Conservation (phyloP, 1,140 invertebrate genomes). For the Zaprionus nigranus region DNA sequence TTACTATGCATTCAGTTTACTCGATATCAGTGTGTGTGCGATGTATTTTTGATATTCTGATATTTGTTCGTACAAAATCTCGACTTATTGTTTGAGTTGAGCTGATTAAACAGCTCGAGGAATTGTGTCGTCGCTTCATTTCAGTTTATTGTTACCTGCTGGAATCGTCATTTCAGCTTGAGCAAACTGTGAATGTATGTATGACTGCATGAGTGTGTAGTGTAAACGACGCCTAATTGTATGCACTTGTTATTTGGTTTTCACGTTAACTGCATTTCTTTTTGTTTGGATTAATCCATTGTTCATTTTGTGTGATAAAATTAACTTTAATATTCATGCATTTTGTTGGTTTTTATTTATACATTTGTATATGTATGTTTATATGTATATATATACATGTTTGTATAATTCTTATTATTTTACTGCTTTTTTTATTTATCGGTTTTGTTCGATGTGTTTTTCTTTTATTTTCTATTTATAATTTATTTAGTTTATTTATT, state of each 20-base stretch:
- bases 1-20: slow-evolving; percentile 50
- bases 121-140: slow-evolving; percentile 7
- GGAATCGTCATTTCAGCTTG: slow-evolving; percentile 9
- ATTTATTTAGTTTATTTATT: slow-evolving; percentile 42
- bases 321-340: slow-evolving; percentile 34
- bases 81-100: slow-evolving; percentile 2
- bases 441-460: slow-evolving; percentile 15
- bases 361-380: slow-evolving; percentile 39
- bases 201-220: slow-evolving; percentile 4
- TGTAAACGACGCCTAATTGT: slow-evolving; percentile 15
- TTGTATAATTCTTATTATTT: slow-evolving; percentile 20
- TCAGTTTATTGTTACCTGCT: background rate
- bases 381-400: slow-evolving; percentile 31
- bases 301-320: slow-evolving; percentile 47
- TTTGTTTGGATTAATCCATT: slow-evolving; percentile 11
- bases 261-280: slow-evolving; percentile 20
- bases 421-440: slow-evolving; percentile 1
- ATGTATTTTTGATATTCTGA: background rate
- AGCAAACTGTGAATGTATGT: slow-evolving; percentile 15
- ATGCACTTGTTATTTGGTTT: slow-evolving; percentile 12
- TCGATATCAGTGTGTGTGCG: slow-evolving; percentile 13
- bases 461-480: slow-evolving; percentile 4
- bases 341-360: slow-evolving; percentile 2
- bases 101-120: slow-evolving; percentile 1
- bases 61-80: slow-evolving; percentile 15